Conservation (phyloP, 2,113 vertebrate species). For the Carassius carassius region DNA sequence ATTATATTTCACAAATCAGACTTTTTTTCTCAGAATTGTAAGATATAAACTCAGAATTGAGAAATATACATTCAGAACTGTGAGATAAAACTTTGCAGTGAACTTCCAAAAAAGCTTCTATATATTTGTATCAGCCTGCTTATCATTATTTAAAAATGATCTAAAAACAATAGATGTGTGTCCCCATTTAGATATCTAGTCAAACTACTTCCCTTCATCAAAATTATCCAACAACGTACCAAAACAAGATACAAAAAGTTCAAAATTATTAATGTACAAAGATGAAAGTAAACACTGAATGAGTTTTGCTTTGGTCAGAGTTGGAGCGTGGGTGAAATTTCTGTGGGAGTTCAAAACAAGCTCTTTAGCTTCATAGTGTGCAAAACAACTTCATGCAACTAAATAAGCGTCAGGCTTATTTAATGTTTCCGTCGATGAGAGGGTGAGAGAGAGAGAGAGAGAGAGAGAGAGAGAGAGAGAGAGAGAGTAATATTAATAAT, state of each 20-base stretch:
- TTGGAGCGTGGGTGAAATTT: slow-evolving; percentile 17
- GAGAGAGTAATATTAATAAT: slow-evolving; percentile 30
- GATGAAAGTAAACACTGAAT: slow-evolving; percentile 12
- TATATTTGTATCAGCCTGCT: neutral
- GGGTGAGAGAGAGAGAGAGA: neutral
- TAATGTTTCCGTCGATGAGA: slow-evolving; percentile 17
- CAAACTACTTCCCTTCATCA: neutral
- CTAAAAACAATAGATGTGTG: neutral
- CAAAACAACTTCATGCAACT: slow-evolving; percentile 17
- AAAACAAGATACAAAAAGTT: neutral
- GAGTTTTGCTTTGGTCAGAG: slow-evolving; percentile 21
- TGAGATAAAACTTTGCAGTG: too few species aligned
- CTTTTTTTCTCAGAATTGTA: too few species aligned
- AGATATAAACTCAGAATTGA: too few species aligned
- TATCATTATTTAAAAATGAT: neutral
- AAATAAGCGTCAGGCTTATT: slow-evolving; percentile 35
- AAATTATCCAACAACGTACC: too few species aligned
- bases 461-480: too few species aligned
- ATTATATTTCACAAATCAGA: too few species aligned
- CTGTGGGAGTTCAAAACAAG: slow-evolving; percentile 26
- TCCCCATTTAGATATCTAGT: neutral
- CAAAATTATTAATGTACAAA: neutral
- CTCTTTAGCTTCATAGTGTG: slow-evolving; percentile 15
- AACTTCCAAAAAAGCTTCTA: too few species aligned
- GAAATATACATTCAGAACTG: too few species aligned